Base-by-base conservation (phyloP, 2,797 vertebrate species). In the Champsocephalus gunnari region DNA sequence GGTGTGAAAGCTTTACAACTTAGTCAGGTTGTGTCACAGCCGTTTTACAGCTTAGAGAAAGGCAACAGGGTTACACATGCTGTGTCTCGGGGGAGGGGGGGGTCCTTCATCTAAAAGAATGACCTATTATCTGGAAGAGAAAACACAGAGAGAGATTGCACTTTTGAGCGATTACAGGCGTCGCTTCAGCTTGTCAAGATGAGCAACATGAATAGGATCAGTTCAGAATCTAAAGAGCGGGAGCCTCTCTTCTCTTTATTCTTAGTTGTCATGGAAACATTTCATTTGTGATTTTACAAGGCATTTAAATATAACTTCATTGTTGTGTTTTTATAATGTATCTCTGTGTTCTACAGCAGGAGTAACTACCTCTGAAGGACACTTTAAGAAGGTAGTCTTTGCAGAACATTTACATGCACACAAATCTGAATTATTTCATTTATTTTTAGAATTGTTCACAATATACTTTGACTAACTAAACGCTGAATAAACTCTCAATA, bases 121-220 rank as follows among this genome's bases (percentile, higher is more conserved):
- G 94, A 94, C 92, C 94, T 89, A 90, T 94, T 94, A 95, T 94
- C 94, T 94, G 94, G 74, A 94, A 94, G 92, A 94, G 89, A 94
- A 88, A 94, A 92, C 88, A 94, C 88, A 94, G 85, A 92, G 85
- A 92, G 75, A 83, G 78, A 91, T 83, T 76, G 86, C 88, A 87
- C 89, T 80, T 88, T 90, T 91, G 81, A 89, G 85, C 81, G n/a
- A 82, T 75, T 50, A 70, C 28, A 81, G 56, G 19, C 66, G 79
- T 75, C 47, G 63, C 77, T 32, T 66, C 51, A 65, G 68, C 24
- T 62, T 48, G 63, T 65, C 57, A 78, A 77, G 57, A 72, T 77
- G 19, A 80, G 44, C 69, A 80, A 77, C 54, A 62, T 79, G 68
- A 76, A 57, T 41, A 66, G 10, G 12, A 50, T 55, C 53, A 65